Conservation (phyloP, 2,888 invertebrate genomes). For the Microctonus hyperodae region DNA sequence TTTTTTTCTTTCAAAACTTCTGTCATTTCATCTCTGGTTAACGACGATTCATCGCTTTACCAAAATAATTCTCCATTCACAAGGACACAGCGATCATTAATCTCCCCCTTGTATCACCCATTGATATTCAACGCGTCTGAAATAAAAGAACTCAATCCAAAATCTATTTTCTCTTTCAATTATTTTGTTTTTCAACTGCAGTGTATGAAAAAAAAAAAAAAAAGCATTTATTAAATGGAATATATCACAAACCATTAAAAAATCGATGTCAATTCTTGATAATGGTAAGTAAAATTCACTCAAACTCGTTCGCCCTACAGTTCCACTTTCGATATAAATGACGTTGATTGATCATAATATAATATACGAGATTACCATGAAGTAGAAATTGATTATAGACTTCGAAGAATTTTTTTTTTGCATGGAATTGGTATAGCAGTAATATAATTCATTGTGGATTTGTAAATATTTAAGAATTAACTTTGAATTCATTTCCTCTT, state of each 20-base stretch:
- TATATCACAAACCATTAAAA: constrained; percentile 20
- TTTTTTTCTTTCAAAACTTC: not conserved
- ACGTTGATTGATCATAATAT: not conserved
- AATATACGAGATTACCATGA: constrained; percentile 4
- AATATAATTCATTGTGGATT: not conserved
- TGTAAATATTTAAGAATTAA: not conserved
- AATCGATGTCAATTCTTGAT: constrained; percentile 1
- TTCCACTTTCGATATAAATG: not conserved
- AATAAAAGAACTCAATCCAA: constrained; percentile 5
- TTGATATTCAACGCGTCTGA: constrained; percentile 12
- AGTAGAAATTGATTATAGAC: constrained; percentile 12
- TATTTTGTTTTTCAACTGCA: not conserved
- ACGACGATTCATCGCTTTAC: not conserved
- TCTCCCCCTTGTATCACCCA: constrained; percentile 6
- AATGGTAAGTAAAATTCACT: not conserved
- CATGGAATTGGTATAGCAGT: not conserved
- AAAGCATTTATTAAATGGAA: not conserved
- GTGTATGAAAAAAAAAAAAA: too few species aligned
- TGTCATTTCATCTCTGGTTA: not conserved
- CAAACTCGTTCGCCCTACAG: not conserved
- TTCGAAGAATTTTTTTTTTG: constrained; percentile 16
- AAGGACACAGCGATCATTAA: constrained; percentile 3
- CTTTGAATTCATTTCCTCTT: constrained; percentile 32
- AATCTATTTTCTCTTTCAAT: not conserved
- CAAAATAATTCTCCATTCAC: not conserved